Base-by-base conservation (phyloP, 1,140 invertebrate genomes). In the Fopius arisanus region DNA sequence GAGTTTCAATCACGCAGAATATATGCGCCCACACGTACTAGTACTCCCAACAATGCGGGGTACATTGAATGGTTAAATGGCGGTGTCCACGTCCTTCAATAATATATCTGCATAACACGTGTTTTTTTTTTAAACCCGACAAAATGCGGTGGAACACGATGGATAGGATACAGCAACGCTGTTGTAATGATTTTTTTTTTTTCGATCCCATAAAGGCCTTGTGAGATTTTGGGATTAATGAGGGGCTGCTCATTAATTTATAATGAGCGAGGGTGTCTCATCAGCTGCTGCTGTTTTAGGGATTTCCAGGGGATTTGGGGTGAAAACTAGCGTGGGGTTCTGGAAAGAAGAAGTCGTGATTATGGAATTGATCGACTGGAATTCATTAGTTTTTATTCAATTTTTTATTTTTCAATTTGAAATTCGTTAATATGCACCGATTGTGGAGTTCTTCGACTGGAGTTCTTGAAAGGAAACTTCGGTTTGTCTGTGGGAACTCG, bases 21-120 rank as follows among this genome's bases (percentile, higher is more conserved):
- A 59, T 59, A 59, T 59, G 54, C 54, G 54, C 54, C 54, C 54
- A 59, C 54, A 59, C 54, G 54, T 59, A 59, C 21, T 59, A 59
- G 54, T 59, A 59, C 19, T 28, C 54, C 23, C 54, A 59, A 59
- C 54, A 59, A 59, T 59, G 54, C 54, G 21, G 43, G 43, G 54
- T 59, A 59, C 54, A 26, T 59, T 59, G 54, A 59, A 59, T 59
- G 54, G 54, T 26, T 59, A 59, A 59, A 59, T 59, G 54, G 54
- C 54, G 54, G 54, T 59, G n/a, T 48, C 43, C 43, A 19, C 43
- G 54, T 23, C 54, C 54, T 59, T 59, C 54, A 19, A 48, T 48
- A 48, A 59, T 59, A 59, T 59, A 59, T 59, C 21, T 23, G 19
- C 54, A 59, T 59, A 59, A 59, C 54, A 59, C 54, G 23, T 59